Conservation (phyloP, 2,888 invertebrate species). For the Apantesis nais region DNA sequence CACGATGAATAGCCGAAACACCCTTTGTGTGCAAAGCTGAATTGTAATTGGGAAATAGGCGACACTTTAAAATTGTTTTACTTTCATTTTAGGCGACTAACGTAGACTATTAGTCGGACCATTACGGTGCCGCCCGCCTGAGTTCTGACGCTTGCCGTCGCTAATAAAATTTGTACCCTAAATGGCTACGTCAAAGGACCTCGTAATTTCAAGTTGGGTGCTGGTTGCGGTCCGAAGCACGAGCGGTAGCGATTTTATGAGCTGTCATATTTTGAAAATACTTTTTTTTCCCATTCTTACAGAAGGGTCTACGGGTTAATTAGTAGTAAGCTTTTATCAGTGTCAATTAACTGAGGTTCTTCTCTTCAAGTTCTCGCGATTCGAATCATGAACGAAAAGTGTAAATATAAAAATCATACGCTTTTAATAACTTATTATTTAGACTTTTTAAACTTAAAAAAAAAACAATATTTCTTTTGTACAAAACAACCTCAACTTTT, state of each 20-base stretch:
- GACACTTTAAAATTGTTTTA: conserved; percentile 46
- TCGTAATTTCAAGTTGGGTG: conserved; percentile 45
- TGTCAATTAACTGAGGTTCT: background rate
- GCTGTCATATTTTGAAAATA: background rate
- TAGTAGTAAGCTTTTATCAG: background rate
- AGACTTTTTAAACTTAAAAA: background rate
- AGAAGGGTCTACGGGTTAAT: background rate
- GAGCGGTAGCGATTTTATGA: conserved; percentile 28
- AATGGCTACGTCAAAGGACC: conserved; percentile 64
- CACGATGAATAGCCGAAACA: background rate
- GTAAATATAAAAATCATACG: no score
- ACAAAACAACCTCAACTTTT: no score
- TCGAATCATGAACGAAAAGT: no score
- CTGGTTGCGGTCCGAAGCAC: conserved; percentile 18
- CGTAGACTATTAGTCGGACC: conserved; percentile 39
- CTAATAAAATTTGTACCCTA: conserved; percentile 65
- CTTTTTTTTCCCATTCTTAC: background rate
- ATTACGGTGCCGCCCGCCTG: conserved; percentile 42
- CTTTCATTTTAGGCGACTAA: conserved; percentile 30
- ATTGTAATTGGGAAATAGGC: conserved; percentile 44
- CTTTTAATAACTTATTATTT: background rate
- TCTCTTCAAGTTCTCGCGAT: background rate
- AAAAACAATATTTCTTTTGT: background rate
- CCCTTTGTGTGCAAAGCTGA: conserved; percentile 7
- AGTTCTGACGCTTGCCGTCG: conserved; percentile 46